Evolutionary conservation across 2,888 invertebrate genomes (phyloP).

Genomic region (Trichopoda pennipes): DNA sequence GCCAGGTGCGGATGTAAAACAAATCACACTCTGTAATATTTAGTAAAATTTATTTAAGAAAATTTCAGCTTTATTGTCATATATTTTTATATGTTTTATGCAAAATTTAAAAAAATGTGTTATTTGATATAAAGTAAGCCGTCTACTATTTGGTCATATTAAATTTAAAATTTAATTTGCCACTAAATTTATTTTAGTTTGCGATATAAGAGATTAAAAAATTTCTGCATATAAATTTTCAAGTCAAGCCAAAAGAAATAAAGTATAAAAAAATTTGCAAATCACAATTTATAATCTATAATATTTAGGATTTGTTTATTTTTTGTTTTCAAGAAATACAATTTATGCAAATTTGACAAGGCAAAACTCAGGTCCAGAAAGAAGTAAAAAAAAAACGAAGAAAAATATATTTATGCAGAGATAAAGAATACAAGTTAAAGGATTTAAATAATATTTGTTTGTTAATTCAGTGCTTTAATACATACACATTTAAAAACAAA

Average conservation of each 20-base stretch:
- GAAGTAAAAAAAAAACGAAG: background rate
- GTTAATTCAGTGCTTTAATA: conserved; percentile 54
- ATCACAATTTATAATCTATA: conserved; percentile 61
- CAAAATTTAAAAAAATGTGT: no score
- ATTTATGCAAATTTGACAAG: conserved; percentile 68
- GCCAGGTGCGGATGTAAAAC: no score
- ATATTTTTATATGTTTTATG: no score
- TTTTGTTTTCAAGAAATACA: conserved; percentile 37
- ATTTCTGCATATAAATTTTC: conserved; percentile 50
- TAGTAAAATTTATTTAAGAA: no score
- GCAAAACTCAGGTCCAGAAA: conserved; percentile 50
- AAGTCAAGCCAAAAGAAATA: conserved; percentile 34
- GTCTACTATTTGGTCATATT: conserved; percentile 39
- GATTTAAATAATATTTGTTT: conserved; percentile 58
- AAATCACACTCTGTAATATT: no score
- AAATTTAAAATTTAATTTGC: conserved; percentile 28
- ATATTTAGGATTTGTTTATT: background rate
- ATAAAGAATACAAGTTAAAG: conserved; percentile 33
- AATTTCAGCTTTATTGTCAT: no score
- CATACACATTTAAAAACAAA: no score
- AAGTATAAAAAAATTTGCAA: conserved; percentile 34
- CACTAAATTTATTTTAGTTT: conserved; percentile 53
- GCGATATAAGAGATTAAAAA: conserved; percentile 44
- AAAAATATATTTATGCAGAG: background rate
- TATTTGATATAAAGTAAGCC: no score